These are phyloP conservation scores for Danio choprae DNA, from an alignment of 2,797 vertebrate species.

Conservation along the genomic window DNA sequence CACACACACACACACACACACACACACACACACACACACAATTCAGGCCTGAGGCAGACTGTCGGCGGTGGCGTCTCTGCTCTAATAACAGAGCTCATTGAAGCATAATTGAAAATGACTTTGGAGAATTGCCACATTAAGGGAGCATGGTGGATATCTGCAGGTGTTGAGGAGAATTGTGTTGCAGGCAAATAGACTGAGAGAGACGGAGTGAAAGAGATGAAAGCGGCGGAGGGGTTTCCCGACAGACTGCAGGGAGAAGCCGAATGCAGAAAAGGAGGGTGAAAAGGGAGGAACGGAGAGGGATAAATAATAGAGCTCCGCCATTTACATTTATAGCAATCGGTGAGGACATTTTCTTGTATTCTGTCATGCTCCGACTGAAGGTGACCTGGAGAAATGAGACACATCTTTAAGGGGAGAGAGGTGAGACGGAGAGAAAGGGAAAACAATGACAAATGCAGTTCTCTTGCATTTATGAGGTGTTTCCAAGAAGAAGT, in stretches of 20 bases:
- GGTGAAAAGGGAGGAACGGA: conserved; percentile 43
- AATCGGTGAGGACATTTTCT: conserved; percentile 30
- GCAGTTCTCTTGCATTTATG: background rate
- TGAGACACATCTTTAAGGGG: conserved; percentile 28
- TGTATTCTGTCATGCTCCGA: conserved; percentile 8
- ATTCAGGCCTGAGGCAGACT: conserved; percentile 63
- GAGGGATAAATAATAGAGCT: conserved; percentile 61
- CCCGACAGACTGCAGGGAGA: background rate
- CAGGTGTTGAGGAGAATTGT: conserved; percentile 64
- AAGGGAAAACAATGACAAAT: conserved; percentile 46
- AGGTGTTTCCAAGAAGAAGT: background rate
- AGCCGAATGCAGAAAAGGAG: background rate
- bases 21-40: conserved; percentile 10
- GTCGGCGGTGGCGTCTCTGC: conserved; percentile 61
- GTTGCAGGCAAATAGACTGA: conserved; percentile 50
- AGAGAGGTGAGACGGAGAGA: conserved; percentile 38
- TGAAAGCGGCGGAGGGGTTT: conserved; percentile 14
- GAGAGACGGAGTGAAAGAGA: conserved; percentile 31
- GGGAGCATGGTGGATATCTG: conserved; percentile 64
- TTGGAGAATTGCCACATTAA: conserved; percentile 74
- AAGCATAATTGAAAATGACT: conserved; percentile 77
- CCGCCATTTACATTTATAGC: conserved; percentile 48
- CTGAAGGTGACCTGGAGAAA: conserved; percentile 52
- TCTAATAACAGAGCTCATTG: conserved; percentile 71
- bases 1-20: conserved; percentile 29